phyloP scores from a whole-genome alignment of 1,140 invertebrate genomes.

The Drosophila arawakana region DNA sequence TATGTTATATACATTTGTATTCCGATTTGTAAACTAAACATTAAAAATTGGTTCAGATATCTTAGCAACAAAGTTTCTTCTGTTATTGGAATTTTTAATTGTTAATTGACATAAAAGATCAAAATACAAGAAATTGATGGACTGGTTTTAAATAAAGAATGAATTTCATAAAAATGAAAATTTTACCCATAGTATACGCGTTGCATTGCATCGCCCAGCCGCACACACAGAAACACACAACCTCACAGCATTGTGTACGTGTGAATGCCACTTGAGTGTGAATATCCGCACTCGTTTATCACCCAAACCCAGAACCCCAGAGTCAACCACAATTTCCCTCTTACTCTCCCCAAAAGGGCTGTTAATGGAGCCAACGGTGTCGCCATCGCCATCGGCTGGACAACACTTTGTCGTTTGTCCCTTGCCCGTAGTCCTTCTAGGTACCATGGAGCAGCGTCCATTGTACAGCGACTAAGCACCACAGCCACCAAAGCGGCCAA shows the following conservation, averaged over 20 bases:
- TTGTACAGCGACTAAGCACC: neutral
- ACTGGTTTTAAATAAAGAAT: too few relatives aligned
- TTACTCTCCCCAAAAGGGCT: neutral
- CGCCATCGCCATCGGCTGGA: constrained; percentile 73
- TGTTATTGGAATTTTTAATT: too few relatives aligned
- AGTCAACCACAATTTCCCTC: constrained; percentile 23
- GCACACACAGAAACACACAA: constrained; percentile 10
- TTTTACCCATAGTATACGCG: neutral
- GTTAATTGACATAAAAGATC: too few relatives aligned
- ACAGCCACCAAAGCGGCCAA: constrained; percentile 38
- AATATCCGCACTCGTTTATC: constrained; percentile 78
- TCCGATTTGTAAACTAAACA: too few relatives aligned
- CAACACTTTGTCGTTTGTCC: constrained; percentile 70
- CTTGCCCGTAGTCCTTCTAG: constrained; percentile 49
- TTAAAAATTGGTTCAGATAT: too few relatives aligned
- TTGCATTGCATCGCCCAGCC: constrained; percentile 58
- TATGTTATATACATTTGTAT: too few relatives aligned
- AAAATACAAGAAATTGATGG: too few relatives aligned
- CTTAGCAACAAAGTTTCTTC: too few relatives aligned
- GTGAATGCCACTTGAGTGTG: constrained; percentile 73
- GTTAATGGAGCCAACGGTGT: constrained; percentile 75
- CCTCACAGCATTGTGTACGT: constrained; percentile 7
- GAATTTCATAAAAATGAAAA: too few relatives aligned
- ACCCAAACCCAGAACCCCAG: constrained; percentile 34
- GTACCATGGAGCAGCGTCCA: neutral